These are phyloP conservation scores for Scaptomyza flava DNA, from an alignment of 2,888 invertebrate species.

Conservation along the genomic window DNA sequence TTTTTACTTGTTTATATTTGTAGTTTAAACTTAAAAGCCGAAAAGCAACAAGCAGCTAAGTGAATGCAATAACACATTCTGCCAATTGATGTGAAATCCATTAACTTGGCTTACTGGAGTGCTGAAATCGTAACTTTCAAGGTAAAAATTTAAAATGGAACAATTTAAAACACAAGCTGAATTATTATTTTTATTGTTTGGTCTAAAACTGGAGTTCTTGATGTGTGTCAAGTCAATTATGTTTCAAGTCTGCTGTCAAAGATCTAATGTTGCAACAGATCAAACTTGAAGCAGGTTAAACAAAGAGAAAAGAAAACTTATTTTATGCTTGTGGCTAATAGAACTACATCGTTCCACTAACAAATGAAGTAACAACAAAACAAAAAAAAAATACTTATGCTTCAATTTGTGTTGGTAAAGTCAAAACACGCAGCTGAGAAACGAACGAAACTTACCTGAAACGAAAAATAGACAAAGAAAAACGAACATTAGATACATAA, in stretches of 20 bases:
- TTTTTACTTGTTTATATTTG: too few species aligned
- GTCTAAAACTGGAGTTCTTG: not conserved
- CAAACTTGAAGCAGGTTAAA: too few species aligned
- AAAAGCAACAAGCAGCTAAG: slow-evolving; percentile 3
- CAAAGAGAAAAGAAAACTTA: not conserved
- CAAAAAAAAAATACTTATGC: slow-evolving; percentile 29
- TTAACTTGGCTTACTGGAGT: slow-evolving; percentile 12
- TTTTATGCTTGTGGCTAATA: slow-evolving; percentile 15
- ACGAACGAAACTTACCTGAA: slow-evolving; percentile 71
- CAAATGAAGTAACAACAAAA: slow-evolving; percentile 11
- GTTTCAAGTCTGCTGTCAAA: slow-evolving; percentile 28
- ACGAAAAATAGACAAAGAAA: slow-evolving; percentile 45
- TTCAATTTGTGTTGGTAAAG: slow-evolving; percentile 4
- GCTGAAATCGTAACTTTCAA: slow-evolving; percentile 1
- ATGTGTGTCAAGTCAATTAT: slow-evolving; percentile 2
- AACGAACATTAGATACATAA: slow-evolving; percentile 67
- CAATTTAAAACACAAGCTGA: not conserved
- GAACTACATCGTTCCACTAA: slow-evolving; percentile 7
- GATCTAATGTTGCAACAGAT: not conserved
- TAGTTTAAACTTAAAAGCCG: not conserved
- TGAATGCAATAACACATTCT: slow-evolving; percentile 15
- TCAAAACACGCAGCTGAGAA: not conserved
- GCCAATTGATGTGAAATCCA: slow-evolving; percentile 8
- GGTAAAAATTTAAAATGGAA: not conserved
- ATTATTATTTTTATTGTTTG: not conserved